Percentiles rank a stretch among this genome's conserved stretches.
Conservation (phyloP, 2,113 vertebrate species). For the Nicator chloris region DNA sequence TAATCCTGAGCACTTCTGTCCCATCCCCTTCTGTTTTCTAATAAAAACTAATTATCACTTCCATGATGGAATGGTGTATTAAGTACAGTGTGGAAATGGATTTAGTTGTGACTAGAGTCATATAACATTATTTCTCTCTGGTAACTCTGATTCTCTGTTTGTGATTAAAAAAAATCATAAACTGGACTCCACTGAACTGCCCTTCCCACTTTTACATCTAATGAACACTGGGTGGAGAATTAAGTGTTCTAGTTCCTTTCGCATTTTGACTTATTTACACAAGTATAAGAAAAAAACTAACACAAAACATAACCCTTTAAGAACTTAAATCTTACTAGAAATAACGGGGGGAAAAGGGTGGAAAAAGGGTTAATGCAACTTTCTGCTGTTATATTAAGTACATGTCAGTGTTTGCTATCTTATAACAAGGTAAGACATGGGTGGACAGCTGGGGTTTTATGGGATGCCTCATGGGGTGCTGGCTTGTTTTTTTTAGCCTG, state of each 20-base stretch:
- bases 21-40: neutral
- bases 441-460: neutral
- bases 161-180: neutral
- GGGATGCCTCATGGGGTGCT: accelerated
- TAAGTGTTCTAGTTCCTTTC: neutral
- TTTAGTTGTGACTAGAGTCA: neutral
- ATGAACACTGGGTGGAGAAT: neutral
- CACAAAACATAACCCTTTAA: neutral
- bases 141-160: neutral
- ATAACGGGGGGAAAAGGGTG: accelerated
- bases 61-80: neutral
- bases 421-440: neutral
- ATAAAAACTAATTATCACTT: neutral
- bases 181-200: neutral
- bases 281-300: neutral
- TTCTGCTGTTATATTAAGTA: neutral
- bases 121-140: neutral
- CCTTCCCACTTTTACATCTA: neutral
- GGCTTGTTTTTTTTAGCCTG: neutral
- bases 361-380: neutral
- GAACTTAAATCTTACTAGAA: neutral
- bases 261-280: neutral
- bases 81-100: neutral
- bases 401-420: neutral
- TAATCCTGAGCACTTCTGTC: neutral